A percentile compares a stretch with the other conserved stretches of the same genome.
Conservation (phyloP, 2,797 vertebrate genomes). For the Triplophysa bombifrons region DNA sequence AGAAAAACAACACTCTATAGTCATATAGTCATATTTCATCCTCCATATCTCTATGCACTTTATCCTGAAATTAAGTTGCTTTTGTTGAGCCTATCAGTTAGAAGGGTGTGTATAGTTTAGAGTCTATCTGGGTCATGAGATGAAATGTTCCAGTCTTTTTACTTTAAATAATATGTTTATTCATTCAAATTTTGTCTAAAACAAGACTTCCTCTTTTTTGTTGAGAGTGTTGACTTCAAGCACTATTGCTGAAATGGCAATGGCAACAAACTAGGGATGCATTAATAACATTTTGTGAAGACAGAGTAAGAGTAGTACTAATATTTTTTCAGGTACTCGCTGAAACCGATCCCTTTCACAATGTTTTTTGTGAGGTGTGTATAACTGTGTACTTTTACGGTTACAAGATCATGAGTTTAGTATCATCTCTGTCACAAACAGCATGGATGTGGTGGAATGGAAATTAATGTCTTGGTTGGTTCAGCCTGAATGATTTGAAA, state of each 20-base stretch:
- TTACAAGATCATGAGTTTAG: no score
- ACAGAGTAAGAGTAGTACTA: no score
- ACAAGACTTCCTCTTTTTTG: not conserved
- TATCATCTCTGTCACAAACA: not conserved
- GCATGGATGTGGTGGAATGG: no score
- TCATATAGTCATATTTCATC: slow-evolving; percentile 9
- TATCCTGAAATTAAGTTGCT: no score
- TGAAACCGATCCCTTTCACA: no score
- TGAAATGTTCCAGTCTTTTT: not conserved
- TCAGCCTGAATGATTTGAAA: not conserved
- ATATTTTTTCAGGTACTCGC: no score
- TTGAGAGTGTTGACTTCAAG: not conserved
- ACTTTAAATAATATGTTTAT: not conserved
- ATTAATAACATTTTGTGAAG: no score
- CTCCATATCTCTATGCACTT: not conserved
- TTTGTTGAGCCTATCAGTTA: not conserved
- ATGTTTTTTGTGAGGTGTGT: no score
- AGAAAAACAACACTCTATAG: not conserved
- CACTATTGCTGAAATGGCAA: not conserved
- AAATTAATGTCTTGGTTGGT: not conserved
- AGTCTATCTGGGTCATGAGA: not conserved
- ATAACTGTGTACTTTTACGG: no score
- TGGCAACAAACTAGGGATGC: no score
- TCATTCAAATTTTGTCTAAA: not conserved
- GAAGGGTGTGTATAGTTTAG: not conserved